Base-by-base conservation (phyloP, 2,888 invertebrate genomes). In the Zygogramma bicolorata region DNA sequence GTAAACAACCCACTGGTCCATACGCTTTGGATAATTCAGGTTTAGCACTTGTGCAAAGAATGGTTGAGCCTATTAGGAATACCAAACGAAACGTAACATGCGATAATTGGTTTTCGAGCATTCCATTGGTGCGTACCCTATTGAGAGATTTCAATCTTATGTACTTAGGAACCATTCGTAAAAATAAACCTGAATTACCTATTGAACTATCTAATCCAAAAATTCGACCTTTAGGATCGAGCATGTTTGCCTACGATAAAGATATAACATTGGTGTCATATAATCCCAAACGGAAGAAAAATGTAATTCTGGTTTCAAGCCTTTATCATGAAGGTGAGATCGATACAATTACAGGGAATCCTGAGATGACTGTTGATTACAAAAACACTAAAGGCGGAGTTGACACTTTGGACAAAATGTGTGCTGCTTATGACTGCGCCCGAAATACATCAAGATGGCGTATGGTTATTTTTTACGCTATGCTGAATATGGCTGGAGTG, bases 121-220 rank as follows among this genome's bases (percentile, higher is more conserved):
- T 65, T 42, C 49, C 65, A 49, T 29, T 65, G 53, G 20, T 65
- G 15, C 49, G 49, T 29, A 66, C 59, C 18, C 29, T 34, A 57
- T 65, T 49, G 27, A 57, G 1, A 20, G 49, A 77, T 58, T 57
- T 13, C 13, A 74, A 76, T 70, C 73, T 78, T 31, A 81, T 77
- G 62, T 70, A 79, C 42, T 70, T 79, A 58, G 81, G 77, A 62
- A 80, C 80, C n/a, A 49, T 81, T 53, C 75, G 75, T 59, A 80
- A 82, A 78, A 81, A 83, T 65, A 84, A 83, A 77, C 68, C 67
- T 42, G 79, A 83, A 68, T 73, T 84, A 53, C 84, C 84, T 25
- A 3, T 58, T 42, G 81, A 81, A 68, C 82, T 85, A 72, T 67
- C 72, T 38, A 78, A 80, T 40, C 57, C 77, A 61, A 77, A 74